Base-by-base conservation (phyloP, 2,888 invertebrate genomes). In the Tipula confusa region DNA sequence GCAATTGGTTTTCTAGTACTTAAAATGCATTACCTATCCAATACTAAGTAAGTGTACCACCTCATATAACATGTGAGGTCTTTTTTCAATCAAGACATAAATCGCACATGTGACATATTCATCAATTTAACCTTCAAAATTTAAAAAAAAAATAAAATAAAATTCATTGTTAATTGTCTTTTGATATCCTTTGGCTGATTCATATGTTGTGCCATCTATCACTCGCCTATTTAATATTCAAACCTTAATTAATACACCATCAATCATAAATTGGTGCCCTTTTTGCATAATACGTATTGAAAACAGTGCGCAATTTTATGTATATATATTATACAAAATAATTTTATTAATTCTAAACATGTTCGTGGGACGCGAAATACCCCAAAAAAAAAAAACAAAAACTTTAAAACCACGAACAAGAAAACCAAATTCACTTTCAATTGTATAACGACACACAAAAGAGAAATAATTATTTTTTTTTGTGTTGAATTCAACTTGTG, bases 371-470 rank as follows among this genome's bases (percentile, higher is more conserved):
- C 64, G 64, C 64, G 24, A 64, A 64, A 64, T n/a, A 64, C 64
- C 11, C n/a, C 24, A 64, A 64, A 24, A 64, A 64, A 64, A 64
- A 64, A 64, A 64, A 64, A 64, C 24, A 24, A 11, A 64, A 64
- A 64, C 64, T 24, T 64, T 64, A 11, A 64, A 64, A 64, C 64
- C 64, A 64, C 64, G 64, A 64, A 64, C 64, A 64, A 64, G 11
- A 64, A 64, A 64, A 64, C 64, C 64, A 64, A 64, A 64, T 64
- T 64, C 64, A 64, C 64, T 64, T 64, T 64, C 64, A 64, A 64
- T 64, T 64, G 64, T 64, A 64, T 64, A 64, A 64, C 5, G 5
- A n/a, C 24, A 64, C 24, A 64, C 18, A 18, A 64, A 64, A 64
- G 64, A 24, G 64, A 18, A 64, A 64, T 64, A 64, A 64, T 64